phyloP scores from a whole-genome alignment of 2,888 invertebrate genomes.

The Macaria liturata region DNA sequence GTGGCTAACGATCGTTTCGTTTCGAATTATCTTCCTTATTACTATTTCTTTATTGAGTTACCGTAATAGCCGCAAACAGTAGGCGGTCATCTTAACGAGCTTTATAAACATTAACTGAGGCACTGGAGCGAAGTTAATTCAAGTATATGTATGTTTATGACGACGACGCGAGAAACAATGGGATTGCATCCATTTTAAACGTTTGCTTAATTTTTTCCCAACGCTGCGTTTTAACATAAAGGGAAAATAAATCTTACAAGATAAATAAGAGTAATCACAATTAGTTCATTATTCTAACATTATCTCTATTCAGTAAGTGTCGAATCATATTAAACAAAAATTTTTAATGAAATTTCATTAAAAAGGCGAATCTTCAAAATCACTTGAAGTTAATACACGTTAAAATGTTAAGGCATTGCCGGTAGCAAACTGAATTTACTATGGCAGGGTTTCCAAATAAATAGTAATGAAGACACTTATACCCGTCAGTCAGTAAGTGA shows the following conservation, averaged over 20 bases:
- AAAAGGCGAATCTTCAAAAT: too few relatives aligned
- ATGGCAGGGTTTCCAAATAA: too few relatives aligned
- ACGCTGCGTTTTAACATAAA: conserved; percentile 12
- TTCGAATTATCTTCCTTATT: conserved; percentile 1
- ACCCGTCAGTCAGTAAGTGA: too few relatives aligned
- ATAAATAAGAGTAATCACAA: too few relatives aligned
- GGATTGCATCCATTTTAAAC: conserved; percentile 39
- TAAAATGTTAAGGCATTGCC: too few relatives aligned
- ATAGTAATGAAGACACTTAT: too few relatives aligned
- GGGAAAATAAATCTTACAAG: not conserved
- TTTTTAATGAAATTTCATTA: too few relatives aligned
- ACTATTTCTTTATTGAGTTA: not conserved
- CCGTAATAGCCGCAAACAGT: conserved; percentile 5
- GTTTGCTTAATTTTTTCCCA: conserved; percentile 15
- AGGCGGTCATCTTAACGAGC: conserved; percentile 7
- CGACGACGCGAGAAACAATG: conserved; percentile 45
- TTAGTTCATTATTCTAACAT: too few relatives aligned
- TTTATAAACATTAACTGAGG: conserved; percentile 22
- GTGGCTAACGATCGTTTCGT: conserved; percentile 7
- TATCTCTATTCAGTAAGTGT: too few relatives aligned
- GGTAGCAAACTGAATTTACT: too few relatives aligned
- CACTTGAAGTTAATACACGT: too few relatives aligned
- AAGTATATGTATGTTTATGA: conserved; percentile 6
- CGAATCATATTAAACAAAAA: too few relatives aligned
- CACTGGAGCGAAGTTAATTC: conserved; percentile 47